Base-by-base conservation (phyloP, 2,888 invertebrate species). In the Nephrocerus scutellatus region DNA sequence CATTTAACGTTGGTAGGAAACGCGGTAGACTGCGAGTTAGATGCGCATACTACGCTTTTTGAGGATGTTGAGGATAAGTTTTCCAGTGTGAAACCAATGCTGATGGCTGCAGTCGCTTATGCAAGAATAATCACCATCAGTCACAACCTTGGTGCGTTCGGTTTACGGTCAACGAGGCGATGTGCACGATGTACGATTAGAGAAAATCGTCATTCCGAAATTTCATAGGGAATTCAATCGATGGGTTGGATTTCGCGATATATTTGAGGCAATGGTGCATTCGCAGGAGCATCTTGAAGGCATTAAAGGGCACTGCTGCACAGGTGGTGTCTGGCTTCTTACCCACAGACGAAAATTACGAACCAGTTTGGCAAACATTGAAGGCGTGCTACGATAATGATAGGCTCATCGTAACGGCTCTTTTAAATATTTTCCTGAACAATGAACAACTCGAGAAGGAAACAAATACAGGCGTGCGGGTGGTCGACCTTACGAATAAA, bases 271-370 rank as follows among this genome's bases (percentile, higher is more conserved):
- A n/a, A n/a, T n/a, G n/a, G n/a, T n/a, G n/a, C n/a, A n/a, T n/a
- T n/a, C n/a, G n/a, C n/a, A n/a, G n/a, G n/a, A n/a, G n/a, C n/a
- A n/a, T n/a, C n/a, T n/a, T n/a, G n/a, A n/a, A n/a, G n/a, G n/a
- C n/a, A n/a, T n/a, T n/a, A n/a, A n/a, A n/a, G n/a, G n/a, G n/a
- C n/a, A n/a, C n/a, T n/a, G n/a, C n/a, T n/a, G n/a, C 40, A 10
- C 35, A 40, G 19, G 35, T 39, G 9, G 30, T 31, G 12, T 32
- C 39, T 39, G 39, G 35, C 3, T 40, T 40, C 13, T 19, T 40
- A 9, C 30, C 35, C 2, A 35, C 30, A 2, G 34, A 35, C 13
- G 20, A 35, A 1, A 40, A 40, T 5, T 40, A 40, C 8, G 30
- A 40, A 35, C 25, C 39, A 40, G 31, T n/a, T n/a, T n/a, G n/a